Percentiles rank a stretch among this genome's conserved stretches.
phyloP scores from a whole-genome alignment of 2,113 vertebrate species.

The Aptenodytes forsteri region DNA sequence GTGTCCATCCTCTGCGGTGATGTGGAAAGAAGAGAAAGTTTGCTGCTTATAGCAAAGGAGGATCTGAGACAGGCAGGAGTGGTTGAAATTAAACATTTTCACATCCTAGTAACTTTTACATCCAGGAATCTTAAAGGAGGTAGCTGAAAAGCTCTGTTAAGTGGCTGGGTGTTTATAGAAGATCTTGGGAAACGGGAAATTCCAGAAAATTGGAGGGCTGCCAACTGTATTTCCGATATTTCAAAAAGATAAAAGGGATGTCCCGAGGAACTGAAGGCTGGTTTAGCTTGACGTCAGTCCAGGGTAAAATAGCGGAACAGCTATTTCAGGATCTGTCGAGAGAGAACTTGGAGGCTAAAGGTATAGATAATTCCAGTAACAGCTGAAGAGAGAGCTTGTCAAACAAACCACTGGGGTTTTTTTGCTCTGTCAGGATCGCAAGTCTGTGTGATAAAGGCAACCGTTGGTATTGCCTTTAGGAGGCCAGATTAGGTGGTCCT shows the following conservation, averaged over 20 bases:
- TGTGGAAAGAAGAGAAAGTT: conserved; percentile 4
- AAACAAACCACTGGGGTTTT: background rate
- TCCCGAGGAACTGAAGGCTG: background rate
- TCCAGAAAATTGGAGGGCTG: conserved; percentile 26
- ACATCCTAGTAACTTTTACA: background rate
- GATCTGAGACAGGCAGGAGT: background rate
- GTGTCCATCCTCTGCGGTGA: background rate
- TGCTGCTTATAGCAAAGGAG: background rate
- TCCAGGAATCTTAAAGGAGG: conserved; percentile 19
- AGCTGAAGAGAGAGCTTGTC: background rate
- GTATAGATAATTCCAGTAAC: background rate
- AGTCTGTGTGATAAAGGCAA: background rate
- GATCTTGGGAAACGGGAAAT: conserved; percentile 45
- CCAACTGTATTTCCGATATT: conserved; percentile 44
- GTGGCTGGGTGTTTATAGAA: conserved; percentile 12
- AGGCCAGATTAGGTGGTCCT: background rate
- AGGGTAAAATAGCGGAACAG: conserved; percentile 1
- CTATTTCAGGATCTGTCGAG: conserved; percentile 40
- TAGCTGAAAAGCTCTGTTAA: background rate
- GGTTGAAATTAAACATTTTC: conserved; percentile 8
- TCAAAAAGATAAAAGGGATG: conserved; percentile 45
- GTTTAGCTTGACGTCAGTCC: conserved; percentile 24
- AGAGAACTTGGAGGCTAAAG: conserved; percentile 1
- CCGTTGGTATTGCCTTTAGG: background rate
- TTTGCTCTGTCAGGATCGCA: background rate